These are phyloP conservation scores for Xiphophorus hellerii DNA, from an alignment of 2,113 vertebrate genomes.

Conservation along the genomic window DNA sequence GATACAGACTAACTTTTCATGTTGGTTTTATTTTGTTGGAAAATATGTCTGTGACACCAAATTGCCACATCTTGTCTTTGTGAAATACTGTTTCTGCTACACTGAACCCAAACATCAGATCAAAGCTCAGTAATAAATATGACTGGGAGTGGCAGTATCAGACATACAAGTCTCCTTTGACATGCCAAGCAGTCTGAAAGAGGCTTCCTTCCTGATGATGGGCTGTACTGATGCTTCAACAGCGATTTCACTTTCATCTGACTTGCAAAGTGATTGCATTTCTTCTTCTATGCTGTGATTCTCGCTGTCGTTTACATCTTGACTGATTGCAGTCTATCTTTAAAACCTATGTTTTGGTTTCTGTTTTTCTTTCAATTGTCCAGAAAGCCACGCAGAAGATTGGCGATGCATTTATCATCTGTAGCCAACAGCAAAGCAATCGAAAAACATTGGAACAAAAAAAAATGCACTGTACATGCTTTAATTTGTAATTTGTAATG, in stretches of 20 bases:
- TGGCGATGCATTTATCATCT: background rate
- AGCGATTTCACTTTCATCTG: conserved; percentile 18
- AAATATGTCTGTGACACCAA: background rate
- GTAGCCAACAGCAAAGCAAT: background rate
- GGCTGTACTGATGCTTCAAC: conserved; percentile 34
- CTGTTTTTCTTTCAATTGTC: background rate
- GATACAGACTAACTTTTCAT: background rate
- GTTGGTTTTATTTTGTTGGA: background rate
- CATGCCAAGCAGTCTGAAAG: background rate
- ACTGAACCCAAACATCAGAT: conserved; percentile 33
- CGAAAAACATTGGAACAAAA: background rate
- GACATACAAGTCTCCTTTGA: conserved; percentile 12
- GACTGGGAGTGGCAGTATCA: background rate
- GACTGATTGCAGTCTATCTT: background rate
- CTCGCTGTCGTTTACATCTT: conserved; percentile 13
- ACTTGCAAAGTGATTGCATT: conserved; percentile 21
- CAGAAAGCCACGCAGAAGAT: background rate
- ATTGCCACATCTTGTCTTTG: background rate
- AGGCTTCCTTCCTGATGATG: conserved; percentile 2
- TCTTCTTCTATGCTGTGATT: conserved; percentile 2
- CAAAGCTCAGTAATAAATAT: conserved; percentile 20
- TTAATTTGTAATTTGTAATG: background rate
- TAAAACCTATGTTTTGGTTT: conserved; percentile 4
- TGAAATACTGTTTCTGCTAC: conserved; percentile 6
- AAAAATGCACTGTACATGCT: background rate